These are phyloP conservation scores for Orbicella faveolata DNA, from an alignment of 64 coral and sea anemone genomes.

Conservation along the genomic window DNA sequence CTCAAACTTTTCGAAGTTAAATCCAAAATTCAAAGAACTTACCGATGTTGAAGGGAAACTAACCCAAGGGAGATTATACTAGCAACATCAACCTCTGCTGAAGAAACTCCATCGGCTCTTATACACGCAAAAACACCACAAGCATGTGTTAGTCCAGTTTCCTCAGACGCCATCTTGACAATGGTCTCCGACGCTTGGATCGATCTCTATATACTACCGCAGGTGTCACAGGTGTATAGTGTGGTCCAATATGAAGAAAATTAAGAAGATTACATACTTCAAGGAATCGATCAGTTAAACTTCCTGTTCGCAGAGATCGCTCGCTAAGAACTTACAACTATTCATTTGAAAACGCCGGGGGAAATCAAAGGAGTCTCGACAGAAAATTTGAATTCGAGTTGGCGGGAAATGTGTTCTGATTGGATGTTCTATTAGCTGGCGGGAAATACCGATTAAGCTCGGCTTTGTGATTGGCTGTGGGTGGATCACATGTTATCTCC, in stretches of 20 bases:
- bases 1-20: not conserved
- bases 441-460: not conserved
- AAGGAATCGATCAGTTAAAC: not conserved
- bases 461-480: slow-evolving; percentile 4
- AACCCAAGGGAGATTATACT: slow-evolving; percentile 89
- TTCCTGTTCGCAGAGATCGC: not conserved
- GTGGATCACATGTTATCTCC: not conserved
- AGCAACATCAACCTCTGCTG: slow-evolving; percentile 85
- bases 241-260: not conserved
- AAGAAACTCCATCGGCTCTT: slow-evolving; percentile 68
- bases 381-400: not conserved
- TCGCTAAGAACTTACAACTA: not conserved
- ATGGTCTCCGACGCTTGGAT: not conserved
- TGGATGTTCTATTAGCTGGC: not conserved
- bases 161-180: slow-evolving; percentile 62
- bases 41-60: slow-evolving; percentile 91
- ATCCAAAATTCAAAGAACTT: slow-evolving; percentile 15
- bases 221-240: not conserved
- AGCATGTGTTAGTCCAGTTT: slow-evolving; percentile 61
- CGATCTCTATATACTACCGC: not conserved
- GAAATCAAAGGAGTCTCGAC: not conserved
- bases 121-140: slow-evolving; percentile 96
- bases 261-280: not conserved
- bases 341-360: not conserved
- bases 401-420: not conserved